Percentiles rank a stretch among this genome's conserved stretches.
phyloP scores from a whole-genome alignment of 2,797 vertebrate genomes.

The Gambelia wislizenii region DNA sequence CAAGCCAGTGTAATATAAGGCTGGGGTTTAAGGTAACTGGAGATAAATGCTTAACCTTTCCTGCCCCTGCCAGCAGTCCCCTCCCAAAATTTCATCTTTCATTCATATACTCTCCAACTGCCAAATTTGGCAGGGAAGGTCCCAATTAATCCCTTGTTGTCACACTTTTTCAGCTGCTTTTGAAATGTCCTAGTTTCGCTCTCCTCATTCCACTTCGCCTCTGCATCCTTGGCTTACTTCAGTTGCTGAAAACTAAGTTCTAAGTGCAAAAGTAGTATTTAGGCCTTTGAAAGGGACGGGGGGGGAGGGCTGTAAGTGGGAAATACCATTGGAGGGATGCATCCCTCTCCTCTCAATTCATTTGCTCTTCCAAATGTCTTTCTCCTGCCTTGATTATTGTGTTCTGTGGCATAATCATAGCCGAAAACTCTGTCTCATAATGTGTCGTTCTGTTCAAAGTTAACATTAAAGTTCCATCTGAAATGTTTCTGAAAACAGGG shows the following conservation, averaged over 20 bases:
- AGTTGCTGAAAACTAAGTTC: too few relatives aligned
- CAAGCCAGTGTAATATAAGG: neutral
- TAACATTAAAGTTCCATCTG: neutral
- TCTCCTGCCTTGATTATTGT: neutral
- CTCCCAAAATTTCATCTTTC: neutral
- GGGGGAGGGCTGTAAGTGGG: too few relatives aligned
- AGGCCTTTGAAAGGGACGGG: too few relatives aligned
- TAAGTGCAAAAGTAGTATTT: too few relatives aligned
- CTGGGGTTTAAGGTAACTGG: neutral
- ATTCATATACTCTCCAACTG: neutral
- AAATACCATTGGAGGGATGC: too few relatives aligned
- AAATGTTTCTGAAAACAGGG: conserved; percentile 31
- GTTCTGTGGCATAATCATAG: neutral
- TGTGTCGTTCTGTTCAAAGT: neutral
- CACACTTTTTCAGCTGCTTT: too few relatives aligned
- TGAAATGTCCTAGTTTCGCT: too few relatives aligned
- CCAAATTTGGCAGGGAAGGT: too few relatives aligned
- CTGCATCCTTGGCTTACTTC: too few relatives aligned
- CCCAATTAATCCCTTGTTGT: too few relatives aligned
- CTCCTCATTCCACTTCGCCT: too few relatives aligned
- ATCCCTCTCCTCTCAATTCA: neutral
- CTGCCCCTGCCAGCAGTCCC: neutral
- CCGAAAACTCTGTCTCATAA: neutral
- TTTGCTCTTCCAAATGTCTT: neutral
- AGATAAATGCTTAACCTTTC: neutral